These are phyloP conservation scores for Hippocampus kuda DNA, from an alignment of 2,797 vertebrate species.

Conservation along the genomic window DNA sequence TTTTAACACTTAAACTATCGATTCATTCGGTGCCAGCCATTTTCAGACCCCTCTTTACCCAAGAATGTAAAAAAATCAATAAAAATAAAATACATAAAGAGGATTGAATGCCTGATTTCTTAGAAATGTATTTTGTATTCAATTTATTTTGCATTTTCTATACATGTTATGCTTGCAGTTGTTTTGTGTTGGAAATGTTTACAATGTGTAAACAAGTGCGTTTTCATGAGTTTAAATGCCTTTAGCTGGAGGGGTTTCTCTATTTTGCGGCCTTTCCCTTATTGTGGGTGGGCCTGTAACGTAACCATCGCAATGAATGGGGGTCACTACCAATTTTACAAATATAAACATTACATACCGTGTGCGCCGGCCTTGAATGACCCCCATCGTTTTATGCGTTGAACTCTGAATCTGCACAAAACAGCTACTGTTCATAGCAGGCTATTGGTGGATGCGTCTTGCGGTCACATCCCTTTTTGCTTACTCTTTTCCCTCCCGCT, in stretches of 20 bases:
- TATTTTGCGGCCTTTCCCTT: not conserved
- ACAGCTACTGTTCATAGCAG: not conserved
- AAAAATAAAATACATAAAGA: too few species aligned
- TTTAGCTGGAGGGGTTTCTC: not conserved
- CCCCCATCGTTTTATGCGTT: not conserved
- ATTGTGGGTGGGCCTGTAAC: not conserved
- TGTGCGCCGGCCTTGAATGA: not conserved
- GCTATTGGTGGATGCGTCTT: constrained; percentile 22
- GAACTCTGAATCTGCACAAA: not conserved
- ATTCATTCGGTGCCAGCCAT: too few species aligned
- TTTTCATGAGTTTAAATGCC: not conserved
- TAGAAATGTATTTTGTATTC: too few species aligned
- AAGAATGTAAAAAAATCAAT: too few species aligned
- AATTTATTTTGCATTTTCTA: too few species aligned
- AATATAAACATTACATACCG: not conserved
- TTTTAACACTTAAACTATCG: too few species aligned
- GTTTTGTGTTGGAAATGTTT: not conserved
- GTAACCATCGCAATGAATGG: not conserved
- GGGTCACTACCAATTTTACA: not conserved
- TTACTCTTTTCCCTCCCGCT: constrained; percentile 11
- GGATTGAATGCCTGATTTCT: too few species aligned
- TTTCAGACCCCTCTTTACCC: too few species aligned
- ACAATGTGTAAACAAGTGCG: not conserved
- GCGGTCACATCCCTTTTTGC: constrained; percentile 26
- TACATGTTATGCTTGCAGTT: too few species aligned